Evolutionary conservation across 1,140 invertebrate genomes (phyloP).

Genomic region (Argopecten irradians): DNA sequence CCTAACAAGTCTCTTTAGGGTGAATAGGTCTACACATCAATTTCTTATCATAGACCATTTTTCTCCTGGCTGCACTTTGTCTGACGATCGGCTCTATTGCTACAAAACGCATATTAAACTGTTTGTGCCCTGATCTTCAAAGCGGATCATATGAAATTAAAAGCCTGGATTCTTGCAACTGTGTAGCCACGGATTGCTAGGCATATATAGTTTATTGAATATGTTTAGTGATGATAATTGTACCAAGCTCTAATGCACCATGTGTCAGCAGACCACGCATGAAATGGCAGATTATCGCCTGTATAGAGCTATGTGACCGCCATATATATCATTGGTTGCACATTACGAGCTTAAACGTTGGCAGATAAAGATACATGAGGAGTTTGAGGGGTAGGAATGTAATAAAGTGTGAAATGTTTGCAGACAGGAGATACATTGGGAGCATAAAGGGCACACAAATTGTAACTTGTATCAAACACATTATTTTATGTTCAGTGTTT

Average conservation of each 20-base stretch:
- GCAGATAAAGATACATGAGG: background rate
- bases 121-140: slow-evolving; percentile 15
- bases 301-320: background rate
- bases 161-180: background rate
- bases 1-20: background rate
- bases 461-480: background rate
- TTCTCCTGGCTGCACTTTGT: background rate
- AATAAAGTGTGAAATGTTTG: background rate
- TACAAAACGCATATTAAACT: slow-evolving; percentile 15
- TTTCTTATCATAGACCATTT: slow-evolving; percentile 10
- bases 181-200: background rate
- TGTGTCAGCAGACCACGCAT: background rate
- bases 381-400: background rate
- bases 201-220: background rate
- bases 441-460: background rate
- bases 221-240: background rate
- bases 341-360: slow-evolving; percentile 3
- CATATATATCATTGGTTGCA: slow-evolving; percentile 5
- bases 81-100: background rate
- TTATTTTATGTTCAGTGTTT: background rate
- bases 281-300: background rate
- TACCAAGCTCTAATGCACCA: background rate
- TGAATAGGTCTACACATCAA: background rate
- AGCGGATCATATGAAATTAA: slow-evolving; percentile 10
- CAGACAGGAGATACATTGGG: background rate